Evolutionary conservation across 1,140 invertebrate genomes (phyloP), one percentile per base, ranked within the genome.

Genomic region (Tetragonula clypearis): DNA sequence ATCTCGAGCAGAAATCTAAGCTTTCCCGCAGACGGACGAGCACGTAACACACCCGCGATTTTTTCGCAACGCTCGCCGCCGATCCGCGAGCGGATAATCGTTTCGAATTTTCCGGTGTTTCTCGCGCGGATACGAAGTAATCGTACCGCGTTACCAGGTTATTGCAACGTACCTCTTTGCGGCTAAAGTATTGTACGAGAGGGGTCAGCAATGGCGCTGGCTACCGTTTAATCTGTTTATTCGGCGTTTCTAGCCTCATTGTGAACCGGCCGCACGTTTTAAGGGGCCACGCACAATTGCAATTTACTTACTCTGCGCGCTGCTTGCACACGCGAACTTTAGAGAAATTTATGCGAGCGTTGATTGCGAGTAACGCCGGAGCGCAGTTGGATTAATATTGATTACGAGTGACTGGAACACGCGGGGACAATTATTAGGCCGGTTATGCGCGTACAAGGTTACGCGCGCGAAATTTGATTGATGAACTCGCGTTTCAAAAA

Each of bases 61-160:
- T 87, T 87, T 82, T 87, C 82, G 78, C 87, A 87, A 88, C 62
- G 60, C n/a, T 62, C 60, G 9, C n/a, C 68, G 79, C 66, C 77
- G 82, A 87, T 88, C 81, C 19, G 30, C 73, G 26, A 73, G 30
- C 78, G 75, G 78, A 87, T 88, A 87, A 87, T 84, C 76, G 78
- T 21, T 62, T 53, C 26, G 82, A 69, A 88, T 88, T 49, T 49
- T 88, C 86, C 86, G 73, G 82, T 87, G 86, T 88, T 88, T 87
- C 82, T 71, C 68, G 21, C 77, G 81, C 35, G 66, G 66, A 85
- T 81, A 72, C 79, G 77, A 87, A 81, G 73, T 88, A 88, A 87
- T 87, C 85, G 85, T 75, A 66, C 60, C 58, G 69, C 62, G 53
- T 41, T 49, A 68, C 19, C 60, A 14, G 26, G 56, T 30, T 80